Evolutionary conservation across 2,113 vertebrate genomes (phyloP).

Genomic region (Epinephelus lanceolatus): DNA sequence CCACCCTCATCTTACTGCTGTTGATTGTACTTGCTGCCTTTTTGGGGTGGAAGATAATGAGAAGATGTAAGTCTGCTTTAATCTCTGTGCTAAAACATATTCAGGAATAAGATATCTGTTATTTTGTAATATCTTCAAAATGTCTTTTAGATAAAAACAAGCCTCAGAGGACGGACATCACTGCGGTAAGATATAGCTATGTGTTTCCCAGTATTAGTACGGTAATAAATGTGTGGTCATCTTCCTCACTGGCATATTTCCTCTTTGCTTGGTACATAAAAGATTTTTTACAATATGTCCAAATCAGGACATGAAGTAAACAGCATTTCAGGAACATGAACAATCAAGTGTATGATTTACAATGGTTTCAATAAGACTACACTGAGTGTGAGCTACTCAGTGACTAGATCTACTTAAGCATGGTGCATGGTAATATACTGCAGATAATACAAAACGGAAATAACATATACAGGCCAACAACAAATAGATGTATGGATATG

Average conservation of each 20-base stretch:
- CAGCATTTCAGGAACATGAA: background rate
- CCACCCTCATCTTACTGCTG: background rate
- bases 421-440: background rate
- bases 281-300: background rate
- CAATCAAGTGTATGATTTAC: background rate
- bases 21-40: background rate
- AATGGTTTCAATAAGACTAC: too few species aligned
- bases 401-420: background rate
- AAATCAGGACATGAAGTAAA: background rate
- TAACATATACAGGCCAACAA: background rate
- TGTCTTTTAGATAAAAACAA: constrained; percentile 24
- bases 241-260: background rate
- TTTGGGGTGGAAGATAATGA: constrained; percentile 18
- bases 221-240: background rate
- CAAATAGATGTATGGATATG: background rate
- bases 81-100: background rate
- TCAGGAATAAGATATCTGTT: background rate
- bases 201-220: background rate
- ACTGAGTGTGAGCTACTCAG: background rate
- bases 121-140: background rate
- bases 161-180: background rate
- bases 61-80: constrained; percentile 12
- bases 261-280: background rate
- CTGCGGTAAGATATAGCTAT: constrained; percentile 13
- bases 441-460: background rate